Evolutionary conservation across 1,140 invertebrate genomes (phyloP).

Genomic region (Drosophila paulistorum): DNA sequence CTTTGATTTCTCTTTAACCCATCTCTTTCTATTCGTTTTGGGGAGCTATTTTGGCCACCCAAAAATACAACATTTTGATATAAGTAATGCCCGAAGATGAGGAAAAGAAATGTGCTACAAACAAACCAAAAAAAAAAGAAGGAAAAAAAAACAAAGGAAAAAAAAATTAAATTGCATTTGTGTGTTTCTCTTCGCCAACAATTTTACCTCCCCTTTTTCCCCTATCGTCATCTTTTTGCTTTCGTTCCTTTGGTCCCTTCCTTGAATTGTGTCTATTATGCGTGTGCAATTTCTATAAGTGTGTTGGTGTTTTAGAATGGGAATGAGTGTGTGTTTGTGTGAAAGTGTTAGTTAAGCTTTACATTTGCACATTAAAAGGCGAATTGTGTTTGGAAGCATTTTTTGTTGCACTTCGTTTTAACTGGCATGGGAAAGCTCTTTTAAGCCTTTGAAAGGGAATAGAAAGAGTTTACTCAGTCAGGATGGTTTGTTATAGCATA

Average conservation of each 20-base stretch:
- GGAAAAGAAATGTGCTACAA: slow-evolving; percentile 29
- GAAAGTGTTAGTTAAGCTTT: slow-evolving; percentile 74
- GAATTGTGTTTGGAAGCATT: slow-evolving; percentile 68
- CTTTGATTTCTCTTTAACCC: not conserved
- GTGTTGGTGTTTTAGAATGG: slow-evolving; percentile 21
- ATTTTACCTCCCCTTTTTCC: slow-evolving; percentile 12
- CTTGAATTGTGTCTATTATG: slow-evolving; percentile 65
- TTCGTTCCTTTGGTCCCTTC: not conserved
- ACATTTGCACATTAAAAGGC: slow-evolving; percentile 80
- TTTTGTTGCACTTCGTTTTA: slow-evolving; percentile 51
- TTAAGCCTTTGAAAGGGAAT: slow-evolving; percentile 65
- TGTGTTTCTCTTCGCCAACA: slow-evolving; percentile 59
- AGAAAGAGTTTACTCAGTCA: not conserved
- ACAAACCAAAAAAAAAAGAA: slow-evolving; percentile 19
- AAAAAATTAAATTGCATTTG: slow-evolving; percentile 81
- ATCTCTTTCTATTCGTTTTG: slow-evolving; percentile 31
- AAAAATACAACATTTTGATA: slow-evolving; percentile 77
- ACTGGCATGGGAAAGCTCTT: slow-evolving; percentile 37
- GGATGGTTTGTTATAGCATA: not conserved
- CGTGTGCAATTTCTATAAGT: slow-evolving; percentile 56
- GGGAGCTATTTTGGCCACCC: slow-evolving; percentile 70
- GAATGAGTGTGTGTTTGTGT: slow-evolving; percentile 23
- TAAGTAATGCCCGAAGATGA: slow-evolving; percentile 59
- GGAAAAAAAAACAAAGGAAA: slow-evolving; percentile 19
- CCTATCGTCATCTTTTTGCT: not conserved